Base-by-base conservation (phyloP, 2,888 invertebrate genomes). In the Mythimna albipuncta region DNA sequence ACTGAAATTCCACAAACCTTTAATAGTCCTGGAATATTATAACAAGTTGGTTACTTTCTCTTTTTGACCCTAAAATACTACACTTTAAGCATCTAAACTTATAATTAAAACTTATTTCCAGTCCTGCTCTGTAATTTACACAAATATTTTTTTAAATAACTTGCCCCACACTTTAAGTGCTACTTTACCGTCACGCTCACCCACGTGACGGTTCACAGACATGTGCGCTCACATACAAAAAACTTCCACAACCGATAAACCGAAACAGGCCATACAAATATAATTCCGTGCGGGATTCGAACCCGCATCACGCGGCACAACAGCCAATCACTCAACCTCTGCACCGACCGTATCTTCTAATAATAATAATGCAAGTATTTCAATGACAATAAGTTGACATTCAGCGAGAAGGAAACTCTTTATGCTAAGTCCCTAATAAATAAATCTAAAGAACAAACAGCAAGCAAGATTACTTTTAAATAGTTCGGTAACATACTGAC, bases 391-490 rank as follows among this genome's bases (percentile, higher is more conserved):
- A 6, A 50, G 19, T 65, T 7, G 38, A 19, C n/a, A n/a, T 52
- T n/a, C 52, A 54, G 4, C 35, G 21, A 1, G 21, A 62, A 44
- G 3, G 6, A 19, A n/a, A 13, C 38, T 62, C 41, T 44, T 32
- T 16, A 61, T 10, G 44, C 59, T 13, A 26, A 21, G 19, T 13
- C 2, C n/a, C 41, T 44, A 58, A 57, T 35, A 13, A 21, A 54
- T 16, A 5, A 57, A 47, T 38, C 47, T 47, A 16, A 47, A 19
- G 47, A 47, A 64, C 19, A 67, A 58, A 52, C n/a, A 67, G 47
- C 21, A 16, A 58, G 13, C 21, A 41, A 47, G 13, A 19, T 21
- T 11, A 21, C n/a, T 26, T 38, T 52, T n/a, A 52, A 32, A 59
- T 11, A 35, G 3, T 64, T 38, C 26, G 32, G 11, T 5, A 13